phyloP scores from a whole-genome alignment of 2,888 invertebrate species.

The Spodoptera picta region DNA sequence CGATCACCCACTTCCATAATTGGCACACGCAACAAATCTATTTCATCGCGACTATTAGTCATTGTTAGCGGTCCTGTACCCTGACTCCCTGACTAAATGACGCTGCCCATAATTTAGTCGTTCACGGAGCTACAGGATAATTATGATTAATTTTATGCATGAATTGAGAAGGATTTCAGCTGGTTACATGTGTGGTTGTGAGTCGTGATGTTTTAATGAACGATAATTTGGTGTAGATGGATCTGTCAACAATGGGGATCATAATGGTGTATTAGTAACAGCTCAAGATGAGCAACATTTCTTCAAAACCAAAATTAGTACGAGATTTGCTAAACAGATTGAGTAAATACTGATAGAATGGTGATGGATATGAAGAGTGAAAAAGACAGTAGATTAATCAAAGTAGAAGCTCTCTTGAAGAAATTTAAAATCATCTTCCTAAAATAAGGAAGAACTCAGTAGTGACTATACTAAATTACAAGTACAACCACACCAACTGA shows the following conservation, averaged over 20 bases:
- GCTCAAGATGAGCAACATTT: too few relatives aligned
- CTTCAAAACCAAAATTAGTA: too few relatives aligned
- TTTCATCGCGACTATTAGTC: slow-evolving; percentile 62
- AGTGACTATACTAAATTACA: slow-evolving; percentile 27
- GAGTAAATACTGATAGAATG: too few relatives aligned
- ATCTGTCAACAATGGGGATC: slow-evolving; percentile 3
- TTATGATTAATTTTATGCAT: slow-evolving; percentile 57
- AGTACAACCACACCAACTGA: slow-evolving; percentile 43
- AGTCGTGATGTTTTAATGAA: slow-evolving; percentile 6
- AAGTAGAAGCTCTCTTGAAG: too few relatives aligned
- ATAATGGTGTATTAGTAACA: too few relatives aligned
- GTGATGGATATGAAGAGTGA: too few relatives aligned
- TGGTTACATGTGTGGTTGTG: slow-evolving; percentile 6
- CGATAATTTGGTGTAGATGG: background rate
- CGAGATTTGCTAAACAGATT: too few relatives aligned
- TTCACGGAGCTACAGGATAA: slow-evolving; percentile 43
- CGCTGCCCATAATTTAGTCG: slow-evolving; percentile 53
- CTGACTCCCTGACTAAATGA: slow-evolving; percentile 50
- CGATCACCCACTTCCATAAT: slow-evolving; percentile 61
- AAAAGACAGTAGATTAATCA: too few relatives aligned
- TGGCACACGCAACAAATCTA: slow-evolving; percentile 68
- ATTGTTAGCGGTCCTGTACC: slow-evolving; percentile 58
- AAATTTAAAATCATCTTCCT: too few relatives aligned
- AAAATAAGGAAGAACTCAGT: slow-evolving; percentile 1
- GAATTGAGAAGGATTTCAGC: slow-evolving; percentile 36